Conservation (phyloP, 2,888 invertebrate genomes). For the Catocala sponsa region DNA sequence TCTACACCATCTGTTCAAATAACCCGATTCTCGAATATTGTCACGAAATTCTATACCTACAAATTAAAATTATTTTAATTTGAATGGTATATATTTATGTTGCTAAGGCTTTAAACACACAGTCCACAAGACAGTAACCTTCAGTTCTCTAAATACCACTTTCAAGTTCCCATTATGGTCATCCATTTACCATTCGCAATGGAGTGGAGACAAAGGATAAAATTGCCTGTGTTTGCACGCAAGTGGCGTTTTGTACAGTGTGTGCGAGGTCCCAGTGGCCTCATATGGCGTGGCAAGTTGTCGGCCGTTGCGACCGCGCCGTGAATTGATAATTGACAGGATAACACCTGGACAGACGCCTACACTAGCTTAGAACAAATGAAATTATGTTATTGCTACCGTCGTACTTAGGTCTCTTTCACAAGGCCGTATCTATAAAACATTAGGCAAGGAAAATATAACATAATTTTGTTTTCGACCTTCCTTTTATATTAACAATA, state of each 20-base stretch:
- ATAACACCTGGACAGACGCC: conserved; percentile 76
- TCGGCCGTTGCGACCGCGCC: conserved; percentile 48
- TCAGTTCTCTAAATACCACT: conserved; percentile 56
- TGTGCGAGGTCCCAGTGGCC: conserved; percentile 24
- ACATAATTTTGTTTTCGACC: no score
- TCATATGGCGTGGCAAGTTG: conserved; percentile 47
- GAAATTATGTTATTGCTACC: background rate
- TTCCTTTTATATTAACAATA: no score
- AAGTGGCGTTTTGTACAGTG: conserved; percentile 39
- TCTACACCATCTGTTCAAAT: conserved; percentile 30
- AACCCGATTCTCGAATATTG: conserved; percentile 10
- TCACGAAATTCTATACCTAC: conserved; percentile 4
- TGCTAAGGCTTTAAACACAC: conserved; percentile 16
- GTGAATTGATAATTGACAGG: conserved; percentile 76
- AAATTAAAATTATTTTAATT: conserved; percentile 10
- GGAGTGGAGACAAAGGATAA: conserved; percentile 56
- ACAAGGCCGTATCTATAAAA: no score
- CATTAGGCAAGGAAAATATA: no score
- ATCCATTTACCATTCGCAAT: conserved; percentile 56
- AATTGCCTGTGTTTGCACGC: conserved; percentile 59
- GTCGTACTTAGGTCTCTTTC: background rate
- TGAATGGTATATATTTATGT: conserved; percentile 1
- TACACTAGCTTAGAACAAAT: conserved; percentile 33
- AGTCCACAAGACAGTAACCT: conserved; percentile 30
- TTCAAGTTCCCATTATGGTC: conserved; percentile 60